phyloP scores from a whole-genome alignment of 2,888 invertebrate genomes.

The Temnothorax unifasciatus region DNA sequence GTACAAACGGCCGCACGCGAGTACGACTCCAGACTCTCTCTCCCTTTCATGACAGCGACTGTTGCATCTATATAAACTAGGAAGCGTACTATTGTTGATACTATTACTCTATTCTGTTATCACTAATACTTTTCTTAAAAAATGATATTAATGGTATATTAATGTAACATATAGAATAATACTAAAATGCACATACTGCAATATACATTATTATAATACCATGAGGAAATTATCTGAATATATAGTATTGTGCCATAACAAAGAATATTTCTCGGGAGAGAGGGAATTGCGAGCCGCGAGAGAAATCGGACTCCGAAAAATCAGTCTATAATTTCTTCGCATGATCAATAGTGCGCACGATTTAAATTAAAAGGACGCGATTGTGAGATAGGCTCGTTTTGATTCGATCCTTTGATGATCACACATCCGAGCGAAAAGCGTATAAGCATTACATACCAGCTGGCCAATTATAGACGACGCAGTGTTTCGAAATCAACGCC shows the following conservation, averaged over 20 bases:
- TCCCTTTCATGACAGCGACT: not conserved
- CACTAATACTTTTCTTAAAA: not conserved
- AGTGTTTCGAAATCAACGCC: constrained; percentile 70
- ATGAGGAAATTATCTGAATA: not conserved
- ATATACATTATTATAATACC: not conserved
- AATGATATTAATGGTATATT: not conserved
- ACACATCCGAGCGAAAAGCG: not conserved
- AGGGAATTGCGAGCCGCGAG: not conserved
- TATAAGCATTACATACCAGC: not conserved
- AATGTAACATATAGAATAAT: not conserved
- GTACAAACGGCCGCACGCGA: constrained; percentile 26
- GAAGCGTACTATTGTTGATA: not conserved
- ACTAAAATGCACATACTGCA: not conserved
- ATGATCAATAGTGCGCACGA: not conserved
- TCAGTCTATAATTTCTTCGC: not conserved
- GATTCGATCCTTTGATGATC: constrained; percentile 16
- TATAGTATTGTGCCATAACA: not conserved
- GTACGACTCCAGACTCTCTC: not conserved
- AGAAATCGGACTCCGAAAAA: not conserved
- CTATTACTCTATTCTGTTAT: not conserved
- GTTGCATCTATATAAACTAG: not conserved
- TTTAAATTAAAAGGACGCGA: not conserved
- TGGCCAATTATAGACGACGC: constrained; percentile 57
- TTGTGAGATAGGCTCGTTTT: not conserved
- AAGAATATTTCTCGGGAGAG: not conserved